A percentile compares a stretch with the other conserved stretches of the same genome.
phyloP scores from a whole-genome alignment of 2,888 invertebrate genomes.

The Mythimna impura region DNA sequence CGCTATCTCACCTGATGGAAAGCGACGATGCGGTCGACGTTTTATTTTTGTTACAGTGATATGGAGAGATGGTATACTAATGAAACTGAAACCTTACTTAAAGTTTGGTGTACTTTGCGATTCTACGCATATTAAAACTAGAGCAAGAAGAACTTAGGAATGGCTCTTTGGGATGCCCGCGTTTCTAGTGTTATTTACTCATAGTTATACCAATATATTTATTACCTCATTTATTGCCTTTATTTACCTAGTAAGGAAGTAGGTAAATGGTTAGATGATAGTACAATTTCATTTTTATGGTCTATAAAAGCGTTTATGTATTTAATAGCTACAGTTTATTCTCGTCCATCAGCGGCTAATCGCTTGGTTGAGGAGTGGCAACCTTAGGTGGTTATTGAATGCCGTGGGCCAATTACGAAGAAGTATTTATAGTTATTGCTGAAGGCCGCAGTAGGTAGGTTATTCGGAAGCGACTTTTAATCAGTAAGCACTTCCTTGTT shows the following conservation, averaged over 20 bases:
- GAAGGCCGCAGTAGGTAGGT: slow-evolving; percentile 7
- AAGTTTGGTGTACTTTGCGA: too few relatives aligned
- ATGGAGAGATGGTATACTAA: too few relatives aligned
- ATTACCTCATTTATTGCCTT: background rate
- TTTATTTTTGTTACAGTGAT: too few relatives aligned
- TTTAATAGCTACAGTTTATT: slow-evolving; percentile 18
- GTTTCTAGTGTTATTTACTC: background rate
- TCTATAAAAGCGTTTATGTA: slow-evolving; percentile 18
- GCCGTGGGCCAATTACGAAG: slow-evolving; percentile 17
- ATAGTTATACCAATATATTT: background rate
- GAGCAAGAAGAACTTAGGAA: too few relatives aligned
- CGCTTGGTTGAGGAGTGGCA: slow-evolving; percentile 47
- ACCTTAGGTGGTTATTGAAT: slow-evolving; percentile 13
- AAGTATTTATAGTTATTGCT: slow-evolving; percentile 9
- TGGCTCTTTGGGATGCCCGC: background rate
- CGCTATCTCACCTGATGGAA: too few relatives aligned
- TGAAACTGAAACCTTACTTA: too few relatives aligned
- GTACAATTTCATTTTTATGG: slow-evolving; percentile 14
- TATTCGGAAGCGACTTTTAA: slow-evolving; percentile 17
- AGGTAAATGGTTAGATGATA: background rate
- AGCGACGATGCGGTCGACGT: too few relatives aligned
- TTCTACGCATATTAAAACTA: too few relatives aligned
- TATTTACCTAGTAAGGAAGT: background rate
- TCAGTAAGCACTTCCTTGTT: slow-evolving; percentile 19
- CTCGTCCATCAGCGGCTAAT: slow-evolving; percentile 35